Evolutionary conservation across 1,140 invertebrate species (phyloP), one percentile per base, ranked within the genome.

Genomic region (Temnothorax curvispinosus): DNA sequence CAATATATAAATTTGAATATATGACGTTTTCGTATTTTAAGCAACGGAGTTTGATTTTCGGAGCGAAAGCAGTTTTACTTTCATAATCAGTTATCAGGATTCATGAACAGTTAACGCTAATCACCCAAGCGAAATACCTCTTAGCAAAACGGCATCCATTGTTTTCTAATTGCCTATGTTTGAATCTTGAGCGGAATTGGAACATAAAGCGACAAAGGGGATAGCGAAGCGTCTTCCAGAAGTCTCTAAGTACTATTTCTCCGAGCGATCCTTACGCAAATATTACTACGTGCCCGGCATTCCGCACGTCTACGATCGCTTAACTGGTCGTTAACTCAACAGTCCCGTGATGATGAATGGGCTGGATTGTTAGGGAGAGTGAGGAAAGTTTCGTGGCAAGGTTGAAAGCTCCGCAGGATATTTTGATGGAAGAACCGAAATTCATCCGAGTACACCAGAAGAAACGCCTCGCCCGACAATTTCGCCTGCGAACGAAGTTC

Each of bases 241-340:
- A 84, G 41, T 82, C 78, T 72, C 38, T 32, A 84, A 84, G 69
- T 84, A 74, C 38, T 71, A 35, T 27, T 84, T 47, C 52, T 82
- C 52, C 52, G n/a, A 58, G 75, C 82, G 75, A 87, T 92, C 85
- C 77, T 90, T 87, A 67, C 58, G 56, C 87, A 76, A 74, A 74
- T 89, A 90, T 92, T 92, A 88, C 86, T 88, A 93, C 92, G 91
- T 93, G 92, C 87, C 88, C 27, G 52, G 88, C 86, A 92, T 93
- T 92, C 89, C 87, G 77, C 64, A 47, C 62, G 64, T 85, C 77
- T 62, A 62, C 78, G 89, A 93, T 92, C 78, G 90, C 91, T 93
- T 93, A 93, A 93, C 91, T 90, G 91, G 92, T 92, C 93, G 92
- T 93, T 92, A 92, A 90, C 88, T 92, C 87, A 76, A 65, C 81